Evolutionary conservation across 2,888 invertebrate genomes (phyloP).

Genomic region (Hypsopygia costalis): DNA sequence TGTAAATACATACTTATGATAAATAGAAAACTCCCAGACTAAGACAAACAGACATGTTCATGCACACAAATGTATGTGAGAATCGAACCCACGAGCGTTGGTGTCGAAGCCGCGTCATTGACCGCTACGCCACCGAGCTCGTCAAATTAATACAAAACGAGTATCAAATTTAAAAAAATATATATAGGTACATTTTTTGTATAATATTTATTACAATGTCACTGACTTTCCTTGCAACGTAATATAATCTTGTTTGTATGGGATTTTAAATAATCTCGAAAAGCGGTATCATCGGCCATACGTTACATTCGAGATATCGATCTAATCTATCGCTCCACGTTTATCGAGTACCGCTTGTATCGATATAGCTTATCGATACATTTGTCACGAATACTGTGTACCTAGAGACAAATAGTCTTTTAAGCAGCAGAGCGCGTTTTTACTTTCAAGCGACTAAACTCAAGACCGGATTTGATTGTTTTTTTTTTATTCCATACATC

Average conservation of each 20-base stretch:
- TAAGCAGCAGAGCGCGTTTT: constrained; percentile 15
- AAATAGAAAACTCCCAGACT: too few relatives aligned
- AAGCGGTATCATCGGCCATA: constrained; percentile 42
- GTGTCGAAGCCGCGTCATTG: too few relatives aligned
- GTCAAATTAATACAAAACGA: too few relatives aligned
- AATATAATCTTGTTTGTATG: constrained; percentile 6
- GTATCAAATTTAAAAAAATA: constrained; percentile 7
- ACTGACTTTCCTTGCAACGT: constrained; percentile 24
- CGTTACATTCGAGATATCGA: constrained; percentile 61
- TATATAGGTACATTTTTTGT: neutral
- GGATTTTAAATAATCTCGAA: constrained; percentile 18
- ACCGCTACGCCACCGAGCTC: too few relatives aligned
- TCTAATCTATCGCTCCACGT: constrained; percentile 69
- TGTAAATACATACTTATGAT: too few relatives aligned
- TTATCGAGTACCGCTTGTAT: constrained; percentile 60
- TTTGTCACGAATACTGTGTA: constrained; percentile 66
- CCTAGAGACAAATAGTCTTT: constrained; percentile 29
- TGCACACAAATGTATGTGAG: too few relatives aligned
- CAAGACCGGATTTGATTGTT: too few relatives aligned
- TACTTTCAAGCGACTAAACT: neutral
- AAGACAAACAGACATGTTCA: too few relatives aligned
- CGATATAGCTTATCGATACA: constrained; percentile 60
- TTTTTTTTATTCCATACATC: too few relatives aligned
- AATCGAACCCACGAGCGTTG: too few relatives aligned
- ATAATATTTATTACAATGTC: constrained; percentile 16